Percentiles rank a stretch among this genome's conserved stretches.
phyloP scores from a whole-genome alignment of 2,797 vertebrate species.

The Brotula barbata region DNA sequence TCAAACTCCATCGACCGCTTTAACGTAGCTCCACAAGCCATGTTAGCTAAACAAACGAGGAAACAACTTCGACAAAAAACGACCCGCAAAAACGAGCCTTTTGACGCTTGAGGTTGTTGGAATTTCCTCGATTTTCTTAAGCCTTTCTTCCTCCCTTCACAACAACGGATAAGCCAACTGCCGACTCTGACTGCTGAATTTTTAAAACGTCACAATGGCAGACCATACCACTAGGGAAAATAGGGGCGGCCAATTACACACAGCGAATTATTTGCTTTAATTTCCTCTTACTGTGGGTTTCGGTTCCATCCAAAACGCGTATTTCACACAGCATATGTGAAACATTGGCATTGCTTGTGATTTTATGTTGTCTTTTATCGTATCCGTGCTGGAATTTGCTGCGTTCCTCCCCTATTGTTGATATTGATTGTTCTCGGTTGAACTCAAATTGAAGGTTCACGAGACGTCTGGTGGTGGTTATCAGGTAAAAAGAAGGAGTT shows the following conservation, averaged over 20 bases:
- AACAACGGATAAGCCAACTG: conserved; percentile 74
- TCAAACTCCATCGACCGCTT: conserved; percentile 94
- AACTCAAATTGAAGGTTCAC: conserved; percentile 73
- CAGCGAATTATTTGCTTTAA: not conserved
- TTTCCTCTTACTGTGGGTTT: rapidly evolving
- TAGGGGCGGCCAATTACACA: conserved; percentile 20
- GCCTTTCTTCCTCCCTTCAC: conserved; percentile 65
- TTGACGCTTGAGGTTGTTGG: conserved; percentile 17
- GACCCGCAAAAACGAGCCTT: conserved; percentile 35
- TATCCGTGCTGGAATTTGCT: not conserved
- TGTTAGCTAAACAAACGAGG: conserved; percentile 61
- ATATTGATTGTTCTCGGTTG: conserved; percentile 46
- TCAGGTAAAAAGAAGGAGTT: conserved; percentile 45
- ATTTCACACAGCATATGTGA: rapidly evolving
- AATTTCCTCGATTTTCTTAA: conserved; percentile 35
- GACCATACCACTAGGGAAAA: conserved; percentile 62
- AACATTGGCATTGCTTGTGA: rapidly evolving
- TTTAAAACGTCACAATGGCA: conserved; percentile 76
- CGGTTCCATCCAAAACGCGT: rapidly evolving
- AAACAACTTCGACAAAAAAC: conserved; percentile 20
- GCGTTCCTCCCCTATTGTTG: conserved; percentile 5
- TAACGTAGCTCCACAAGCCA: conserved; percentile 92
- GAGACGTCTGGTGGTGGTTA: conserved; percentile 61
- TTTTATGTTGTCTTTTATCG: rapidly evolving
- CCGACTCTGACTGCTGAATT: conserved; percentile 69